Evolutionary conservation across 1,140 invertebrate species (phyloP), one percentile per base, ranked within the genome.

Genomic region (Hycleus phaleratus): DNA sequence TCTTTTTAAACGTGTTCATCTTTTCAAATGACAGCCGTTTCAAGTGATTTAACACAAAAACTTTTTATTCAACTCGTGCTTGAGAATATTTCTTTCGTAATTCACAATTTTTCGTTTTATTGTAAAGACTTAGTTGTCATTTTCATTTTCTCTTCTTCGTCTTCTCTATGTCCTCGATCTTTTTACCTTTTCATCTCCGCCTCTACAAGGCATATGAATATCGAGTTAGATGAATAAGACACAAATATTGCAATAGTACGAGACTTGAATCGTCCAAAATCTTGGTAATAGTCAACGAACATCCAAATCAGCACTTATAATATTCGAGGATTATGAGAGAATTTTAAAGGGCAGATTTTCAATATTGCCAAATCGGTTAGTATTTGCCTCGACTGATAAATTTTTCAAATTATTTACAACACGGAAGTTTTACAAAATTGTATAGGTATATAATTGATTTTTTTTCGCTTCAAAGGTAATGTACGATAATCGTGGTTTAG

Each of bases 141-240:
- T 32, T 32, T 32, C 32, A 32, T 32, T 32, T 32, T 32, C 4
- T 32, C 7, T 32, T 32, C 0, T 2, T 32, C 7, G 18, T 18
- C 18, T 18, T 18, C 18, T 18, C 18, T 1, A 18, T 18, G 18
- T 18, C 18, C 18, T 18, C 18, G 1, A 18, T 32, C 7, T 32
- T 32, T 4, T 32, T 32, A 32, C 7, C 7, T 32, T 32, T 32
- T 53, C 42, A 24, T 12, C 26, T 42, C n/a, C 18, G 18, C 43
- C 44, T 42, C 42, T 53, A 53, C 38, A 45, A 53, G 51, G 42
- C 46, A 53, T 53, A 53, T 53, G 51, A 53, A 53, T 53, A 53
- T 53, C 51, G 51, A 53, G 51, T 53, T 42, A 53, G 51, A 42
- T 53, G 51, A 53, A 53, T 53, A 53, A 53, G 51, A 53, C 51